Evolutionary conservation across 2,888 invertebrate genomes (phyloP).

Genomic region (Sipha maydis): DNA sequence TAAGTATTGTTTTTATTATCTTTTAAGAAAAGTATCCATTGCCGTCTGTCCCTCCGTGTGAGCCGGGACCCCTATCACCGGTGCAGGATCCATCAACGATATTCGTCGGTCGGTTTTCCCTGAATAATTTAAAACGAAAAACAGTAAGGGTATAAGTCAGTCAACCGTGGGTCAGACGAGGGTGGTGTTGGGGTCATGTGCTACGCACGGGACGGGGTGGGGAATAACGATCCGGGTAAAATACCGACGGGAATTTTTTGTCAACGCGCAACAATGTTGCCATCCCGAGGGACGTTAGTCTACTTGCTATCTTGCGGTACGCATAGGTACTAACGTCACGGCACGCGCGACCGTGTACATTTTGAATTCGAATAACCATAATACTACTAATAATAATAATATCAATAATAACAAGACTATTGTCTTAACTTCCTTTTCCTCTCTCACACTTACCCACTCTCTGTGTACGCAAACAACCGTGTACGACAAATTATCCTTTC

Average conservation of each 20-base stretch:
- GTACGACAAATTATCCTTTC: too few species aligned
- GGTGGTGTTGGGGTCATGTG: background rate
- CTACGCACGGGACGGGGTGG: background rate
- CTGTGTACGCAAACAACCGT: too few species aligned
- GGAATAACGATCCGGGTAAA: background rate
- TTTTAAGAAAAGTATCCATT: background rate
- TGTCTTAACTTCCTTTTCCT: too few species aligned
- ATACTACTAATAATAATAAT: too few species aligned
- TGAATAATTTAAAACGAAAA: background rate
- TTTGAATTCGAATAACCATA: too few species aligned
- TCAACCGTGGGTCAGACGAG: background rate
- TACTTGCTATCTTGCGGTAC: background rate
- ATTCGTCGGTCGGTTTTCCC: background rate
- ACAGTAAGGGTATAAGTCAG: background rate
- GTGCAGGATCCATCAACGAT: background rate
- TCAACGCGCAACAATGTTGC: background rate
- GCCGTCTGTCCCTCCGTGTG: background rate
- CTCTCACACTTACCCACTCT: too few species aligned
- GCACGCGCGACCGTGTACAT: background rate
- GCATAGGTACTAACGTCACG: background rate
- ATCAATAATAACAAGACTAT: too few species aligned
- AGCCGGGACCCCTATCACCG: background rate
- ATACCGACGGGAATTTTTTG: background rate
- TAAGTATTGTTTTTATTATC: slow-evolving; percentile 10
- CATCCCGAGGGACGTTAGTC: background rate